Percentiles rank a stretch among this genome's conserved stretches.
phyloP scores from a whole-genome alignment of 2,888 invertebrate species.

The Chrysotoxum bicinctum region DNA sequence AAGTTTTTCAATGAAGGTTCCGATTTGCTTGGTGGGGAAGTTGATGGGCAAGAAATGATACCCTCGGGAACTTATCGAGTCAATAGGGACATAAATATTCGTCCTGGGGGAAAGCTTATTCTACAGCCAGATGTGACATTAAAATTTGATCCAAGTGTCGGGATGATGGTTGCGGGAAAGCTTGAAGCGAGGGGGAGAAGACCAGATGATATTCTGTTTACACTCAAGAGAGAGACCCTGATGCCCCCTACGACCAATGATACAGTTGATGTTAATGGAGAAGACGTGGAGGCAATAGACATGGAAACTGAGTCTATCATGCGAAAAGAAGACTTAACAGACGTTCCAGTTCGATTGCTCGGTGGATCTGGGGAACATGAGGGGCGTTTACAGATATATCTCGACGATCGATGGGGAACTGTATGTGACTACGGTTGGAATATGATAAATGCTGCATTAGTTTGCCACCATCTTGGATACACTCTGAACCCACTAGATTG shows the following conservation, averaged over 20 bases:
- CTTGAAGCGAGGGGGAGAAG: slow-evolving; percentile 91
- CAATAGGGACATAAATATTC: slow-evolving; percentile 95
- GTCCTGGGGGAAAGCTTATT: slow-evolving; percentile 95
- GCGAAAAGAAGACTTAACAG: slow-evolving; percentile 83
- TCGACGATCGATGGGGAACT: slow-evolving; percentile 96
- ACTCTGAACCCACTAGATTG: slow-evolving; percentile 96
- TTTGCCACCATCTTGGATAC: slow-evolving; percentile 96
- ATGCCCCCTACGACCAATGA: slow-evolving; percentile 86
- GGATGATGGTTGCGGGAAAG: slow-evolving; percentile 97
- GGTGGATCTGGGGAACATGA: slow-evolving; percentile 91
- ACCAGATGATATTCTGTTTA: slow-evolving; percentile 90
- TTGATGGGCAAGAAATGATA: slow-evolving; percentile 93
- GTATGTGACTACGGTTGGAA: slow-evolving; percentile 99
- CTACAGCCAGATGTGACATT: slow-evolving; percentile 94
- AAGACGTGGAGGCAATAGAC: slow-evolving; percentile 81
- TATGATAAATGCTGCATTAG: slow-evolving; percentile 93
- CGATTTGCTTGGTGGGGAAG: slow-evolving; percentile 93
- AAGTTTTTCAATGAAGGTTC: slow-evolving; percentile 88
- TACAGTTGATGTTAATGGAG: slow-evolving; percentile 82
- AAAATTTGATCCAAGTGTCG: slow-evolving; percentile 94
- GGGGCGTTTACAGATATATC: slow-evolving; percentile 92
- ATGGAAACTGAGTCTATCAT: slow-evolving; percentile 84
- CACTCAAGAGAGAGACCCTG: slow-evolving; percentile 88
- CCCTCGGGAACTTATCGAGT: slow-evolving; percentile 94
- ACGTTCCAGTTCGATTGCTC: slow-evolving; percentile 89